A percentile compares a stretch with the other conserved stretches of the same genome.
Conservation (phyloP, 2,797 vertebrate species). For the Dicrostonyx torquatus region DNA sequence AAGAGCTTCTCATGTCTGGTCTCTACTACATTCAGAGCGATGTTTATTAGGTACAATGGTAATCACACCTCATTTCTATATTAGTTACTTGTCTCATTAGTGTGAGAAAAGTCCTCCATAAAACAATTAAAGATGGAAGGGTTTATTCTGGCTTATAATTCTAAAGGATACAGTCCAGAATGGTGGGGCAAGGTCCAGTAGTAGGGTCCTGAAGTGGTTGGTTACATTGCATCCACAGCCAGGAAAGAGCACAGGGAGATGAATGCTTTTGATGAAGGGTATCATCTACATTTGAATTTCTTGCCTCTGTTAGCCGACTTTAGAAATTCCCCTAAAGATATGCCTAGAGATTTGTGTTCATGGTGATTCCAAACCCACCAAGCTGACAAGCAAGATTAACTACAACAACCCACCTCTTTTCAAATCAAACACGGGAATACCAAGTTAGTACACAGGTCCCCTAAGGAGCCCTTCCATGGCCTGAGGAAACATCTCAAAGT, state of each 20-base stretch:
- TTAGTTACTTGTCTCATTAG: background rate
- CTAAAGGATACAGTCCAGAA: background rate
- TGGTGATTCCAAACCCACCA: background rate
- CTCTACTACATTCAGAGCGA: background rate
- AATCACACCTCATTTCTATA: background rate
- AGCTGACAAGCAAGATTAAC: background rate
- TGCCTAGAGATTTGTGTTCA: background rate
- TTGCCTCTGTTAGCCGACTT: background rate
- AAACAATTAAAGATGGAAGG: background rate
- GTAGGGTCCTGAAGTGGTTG: background rate
- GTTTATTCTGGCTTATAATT: background rate
- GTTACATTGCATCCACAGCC: background rate
- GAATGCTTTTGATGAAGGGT: background rate
- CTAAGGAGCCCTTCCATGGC: background rate
- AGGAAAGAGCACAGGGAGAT: background rate
- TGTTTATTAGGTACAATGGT: background rate
- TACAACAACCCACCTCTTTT: background rate
- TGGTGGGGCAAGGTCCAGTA: too few relatives aligned
- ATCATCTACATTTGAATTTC: background rate
- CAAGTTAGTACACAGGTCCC: background rate
- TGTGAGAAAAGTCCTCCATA: background rate
- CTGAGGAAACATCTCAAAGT: background rate
- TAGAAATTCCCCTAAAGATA: background rate
- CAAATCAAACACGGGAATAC: background rate
- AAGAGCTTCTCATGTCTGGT: background rate